Percentiles rank a stretch among this genome's conserved stretches.
Evolutionary conservation across 2,888 invertebrate genomes (phyloP).

Genomic region (Euzetes globulus): DNA sequence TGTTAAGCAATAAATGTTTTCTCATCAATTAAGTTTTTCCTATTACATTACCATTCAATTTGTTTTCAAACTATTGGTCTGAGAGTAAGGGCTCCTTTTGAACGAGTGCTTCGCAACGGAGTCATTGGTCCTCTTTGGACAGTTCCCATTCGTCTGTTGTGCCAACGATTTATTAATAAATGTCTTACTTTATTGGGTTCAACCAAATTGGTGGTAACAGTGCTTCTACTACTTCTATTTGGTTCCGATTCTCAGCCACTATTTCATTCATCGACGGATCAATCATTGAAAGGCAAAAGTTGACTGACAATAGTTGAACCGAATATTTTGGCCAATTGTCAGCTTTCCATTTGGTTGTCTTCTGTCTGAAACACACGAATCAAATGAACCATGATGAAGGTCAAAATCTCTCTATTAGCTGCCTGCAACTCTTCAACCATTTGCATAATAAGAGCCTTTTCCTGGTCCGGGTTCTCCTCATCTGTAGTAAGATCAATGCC

Average conservation of each 20-base stretch:
- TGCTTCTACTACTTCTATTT: conserved; percentile 38
- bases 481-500: neutral
- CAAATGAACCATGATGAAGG: conserved; percentile 82
- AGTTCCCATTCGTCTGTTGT: neutral
- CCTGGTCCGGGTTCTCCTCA: conserved; percentile 49
- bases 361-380: conserved; percentile 70
- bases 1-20: too few relatives aligned
- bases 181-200: neutral
- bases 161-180: neutral
- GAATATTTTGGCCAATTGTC: conserved; percentile 81
- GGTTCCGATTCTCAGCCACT: conserved; percentile 38
- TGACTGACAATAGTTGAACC: conserved; percentile 91
- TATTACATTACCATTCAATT: too few relatives aligned
- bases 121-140: conserved; percentile 11
- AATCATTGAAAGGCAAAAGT: conserved; percentile 61
- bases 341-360: conserved; percentile 82
- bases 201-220: neutral
- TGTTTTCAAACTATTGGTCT: conserved; percentile 17
- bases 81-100: conserved; percentile 13
- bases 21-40: too few relatives aligned
- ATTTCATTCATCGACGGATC: conserved; percentile 44
- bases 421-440: conserved; percentile 76
- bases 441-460: conserved; percentile 47
- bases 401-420: conserved; percentile 88
- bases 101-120: neutral